phyloP scores from a whole-genome alignment of 1,140 invertebrate species.

The Doryteuthis pealeii region DNA sequence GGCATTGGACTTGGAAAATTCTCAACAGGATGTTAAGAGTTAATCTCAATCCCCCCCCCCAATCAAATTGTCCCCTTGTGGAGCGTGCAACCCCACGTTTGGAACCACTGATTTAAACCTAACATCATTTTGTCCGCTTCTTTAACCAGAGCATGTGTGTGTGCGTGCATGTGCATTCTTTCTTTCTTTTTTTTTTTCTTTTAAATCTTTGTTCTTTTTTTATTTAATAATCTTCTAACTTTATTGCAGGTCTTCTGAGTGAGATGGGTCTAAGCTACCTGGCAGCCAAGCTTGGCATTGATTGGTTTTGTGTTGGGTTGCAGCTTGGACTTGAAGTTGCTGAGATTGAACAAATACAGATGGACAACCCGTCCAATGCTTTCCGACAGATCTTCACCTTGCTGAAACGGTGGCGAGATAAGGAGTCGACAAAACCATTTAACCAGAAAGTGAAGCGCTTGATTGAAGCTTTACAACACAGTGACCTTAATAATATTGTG shows the following conservation, averaged over 20 bases:
- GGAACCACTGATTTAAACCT: too few species aligned
- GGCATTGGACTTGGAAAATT: too few species aligned
- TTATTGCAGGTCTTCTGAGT: conserved; percentile 34
- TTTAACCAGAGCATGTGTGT: too few species aligned
- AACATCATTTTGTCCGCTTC: too few species aligned
- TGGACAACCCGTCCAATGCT: conserved; percentile 33
- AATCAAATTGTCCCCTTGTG: too few species aligned
- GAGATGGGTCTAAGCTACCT: conserved; percentile 41
- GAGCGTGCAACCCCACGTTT: too few species aligned
- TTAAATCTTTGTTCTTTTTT: too few species aligned
- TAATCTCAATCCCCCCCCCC: too few species aligned
- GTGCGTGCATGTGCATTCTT: too few species aligned
- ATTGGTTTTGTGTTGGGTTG: conserved; percentile 41
- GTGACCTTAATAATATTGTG: background rate
- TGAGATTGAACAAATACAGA: conserved; percentile 45
- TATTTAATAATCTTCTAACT: too few species aligned
- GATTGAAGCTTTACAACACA: conserved; percentile 13
- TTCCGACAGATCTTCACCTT: conserved; percentile 29
- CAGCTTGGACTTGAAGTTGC: conserved; percentile 38
- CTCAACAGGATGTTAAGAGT: too few species aligned
- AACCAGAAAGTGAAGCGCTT: conserved; percentile 19
- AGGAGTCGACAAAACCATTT: background rate
- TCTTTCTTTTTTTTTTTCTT: too few species aligned
- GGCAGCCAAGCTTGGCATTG: conserved; percentile 39
- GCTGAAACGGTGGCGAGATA: conserved; percentile 28